phyloP scores from a whole-genome alignment of 1,140 invertebrate species.

The Cardiocondyla obscurior region DNA sequence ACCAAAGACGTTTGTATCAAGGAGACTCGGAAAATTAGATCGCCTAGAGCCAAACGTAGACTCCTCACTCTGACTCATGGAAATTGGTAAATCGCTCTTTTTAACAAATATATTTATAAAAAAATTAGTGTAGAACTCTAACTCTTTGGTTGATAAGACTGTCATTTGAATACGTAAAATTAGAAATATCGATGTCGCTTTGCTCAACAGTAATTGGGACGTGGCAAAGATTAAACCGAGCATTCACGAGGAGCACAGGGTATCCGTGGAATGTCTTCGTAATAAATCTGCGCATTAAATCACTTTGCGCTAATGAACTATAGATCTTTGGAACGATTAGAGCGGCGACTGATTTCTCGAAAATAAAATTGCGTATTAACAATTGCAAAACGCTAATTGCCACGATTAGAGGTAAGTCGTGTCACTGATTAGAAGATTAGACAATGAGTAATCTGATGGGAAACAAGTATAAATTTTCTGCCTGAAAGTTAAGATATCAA shows the following conservation, averaged over 20 bases:
- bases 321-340: background rate
- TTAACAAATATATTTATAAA: too few species aligned
- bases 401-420: constrained; percentile 51
- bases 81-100: constrained; percentile 9
- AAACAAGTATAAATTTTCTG: constrained; percentile 34
- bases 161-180: background rate
- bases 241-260: constrained; percentile 67
- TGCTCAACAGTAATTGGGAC: background rate
- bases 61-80: background rate
- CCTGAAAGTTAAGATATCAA: constrained; percentile 36
- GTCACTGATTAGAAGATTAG: background rate
- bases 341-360: background rate
- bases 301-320: background rate
- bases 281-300: constrained; percentile 12
- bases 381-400: constrained; percentile 44
- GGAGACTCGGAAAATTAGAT: background rate
- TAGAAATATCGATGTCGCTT: background rate
- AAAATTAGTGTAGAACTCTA: background rate
- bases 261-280: constrained; percentile 58
- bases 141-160: background rate
- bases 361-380: background rate
- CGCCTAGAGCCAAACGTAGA: background rate
- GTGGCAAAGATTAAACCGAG: constrained; percentile 70
- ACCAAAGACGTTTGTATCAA: background rate
- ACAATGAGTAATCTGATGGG: background rate